Conservation (phyloP, 2,888 invertebrate species). For the Cacoxenus indagator region DNA sequence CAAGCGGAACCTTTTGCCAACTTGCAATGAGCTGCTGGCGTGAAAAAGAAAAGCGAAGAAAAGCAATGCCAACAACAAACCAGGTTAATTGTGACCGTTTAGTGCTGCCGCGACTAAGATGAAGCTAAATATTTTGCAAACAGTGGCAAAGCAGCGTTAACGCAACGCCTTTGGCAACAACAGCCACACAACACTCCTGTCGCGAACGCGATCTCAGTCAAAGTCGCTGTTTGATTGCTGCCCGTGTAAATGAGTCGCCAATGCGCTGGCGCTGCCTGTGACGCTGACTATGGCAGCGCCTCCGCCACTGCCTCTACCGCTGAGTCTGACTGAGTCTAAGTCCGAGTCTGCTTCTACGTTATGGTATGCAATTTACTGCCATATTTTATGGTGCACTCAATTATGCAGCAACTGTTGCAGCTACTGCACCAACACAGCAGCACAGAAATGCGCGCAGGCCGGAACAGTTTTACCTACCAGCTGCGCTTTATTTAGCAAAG, state of each 20-base stretch:
- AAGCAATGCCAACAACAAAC: slow-evolving; percentile 26
- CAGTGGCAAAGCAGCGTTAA: slow-evolving; percentile 32
- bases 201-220: not conserved
- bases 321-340: too few relatives aligned
- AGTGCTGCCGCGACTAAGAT: slow-evolving; percentile 30
- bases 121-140: slow-evolving; percentile 8
- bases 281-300: too few relatives aligned
- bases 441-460: not conserved
- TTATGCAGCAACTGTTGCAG: slow-evolving; percentile 34
- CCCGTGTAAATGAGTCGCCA: slow-evolving; percentile 12
- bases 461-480: slow-evolving; percentile 29
- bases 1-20: slow-evolving; percentile 41
- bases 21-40: not conserved
- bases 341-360: too few relatives aligned
- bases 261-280: slow-evolving; percentile 24
- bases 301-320: too few relatives aligned
- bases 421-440: not conserved
- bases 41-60: not conserved
- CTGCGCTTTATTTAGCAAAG: slow-evolving; percentile 49
- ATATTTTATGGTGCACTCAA: slow-evolving; percentile 49
- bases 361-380: slow-evolving; percentile 53
- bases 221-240: slow-evolving; percentile 9
- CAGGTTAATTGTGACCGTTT: slow-evolving; percentile 56
- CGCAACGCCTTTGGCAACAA: not conserved
- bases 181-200: not conserved